These are phyloP conservation scores for Colletes gigas DNA, from an alignment of 1,140 invertebrate species.

Conservation along the genomic window DNA sequence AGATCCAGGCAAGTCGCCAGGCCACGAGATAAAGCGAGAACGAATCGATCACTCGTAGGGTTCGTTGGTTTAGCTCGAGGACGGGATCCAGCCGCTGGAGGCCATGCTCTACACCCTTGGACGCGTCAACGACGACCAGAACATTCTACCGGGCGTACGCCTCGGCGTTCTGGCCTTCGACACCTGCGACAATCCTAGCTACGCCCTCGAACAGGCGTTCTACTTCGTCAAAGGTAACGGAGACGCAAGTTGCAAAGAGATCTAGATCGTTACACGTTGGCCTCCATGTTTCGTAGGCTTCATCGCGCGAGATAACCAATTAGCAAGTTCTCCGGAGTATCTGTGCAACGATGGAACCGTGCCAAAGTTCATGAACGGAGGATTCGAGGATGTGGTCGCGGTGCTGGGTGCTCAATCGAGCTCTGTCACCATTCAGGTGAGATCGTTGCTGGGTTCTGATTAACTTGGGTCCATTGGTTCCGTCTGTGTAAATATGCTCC, in stretches of 20 bases:
- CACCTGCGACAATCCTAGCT: conserved; percentile 80
- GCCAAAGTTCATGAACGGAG: conserved; percentile 76
- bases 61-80: conserved; percentile 66
- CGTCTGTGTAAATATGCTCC: too few species aligned
- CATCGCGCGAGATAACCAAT: conserved; percentile 79
- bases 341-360: conserved; percentile 78
- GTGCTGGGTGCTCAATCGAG: conserved; percentile 83
- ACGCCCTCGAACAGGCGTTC: conserved; percentile 82
- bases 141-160: conserved; percentile 80
- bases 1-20: conserved; percentile 77
- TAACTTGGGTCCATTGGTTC: neutral
- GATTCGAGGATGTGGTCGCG: conserved; percentile 81
- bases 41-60: neutral
- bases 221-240: conserved; percentile 82
- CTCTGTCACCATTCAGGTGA: conserved; percentile 83
- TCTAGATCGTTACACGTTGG: neutral
- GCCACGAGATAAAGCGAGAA: neutral
- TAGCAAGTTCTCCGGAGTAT: conserved; percentile 76
- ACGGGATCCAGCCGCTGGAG: conserved; percentile 83
- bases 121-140: conserved; percentile 80
- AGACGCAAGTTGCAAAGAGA: too few species aligned
- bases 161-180: conserved; percentile 82
- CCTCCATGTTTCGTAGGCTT: conserved; percentile 74
- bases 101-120: conserved; percentile 82
- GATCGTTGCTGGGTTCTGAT: too few species aligned